A percentile compares a stretch with the other conserved stretches of the same genome.
These are phyloP conservation scores for Myrmophylax atrothorax DNA, from an alignment of 2,113 vertebrate species.

Conservation along the genomic window DNA sequence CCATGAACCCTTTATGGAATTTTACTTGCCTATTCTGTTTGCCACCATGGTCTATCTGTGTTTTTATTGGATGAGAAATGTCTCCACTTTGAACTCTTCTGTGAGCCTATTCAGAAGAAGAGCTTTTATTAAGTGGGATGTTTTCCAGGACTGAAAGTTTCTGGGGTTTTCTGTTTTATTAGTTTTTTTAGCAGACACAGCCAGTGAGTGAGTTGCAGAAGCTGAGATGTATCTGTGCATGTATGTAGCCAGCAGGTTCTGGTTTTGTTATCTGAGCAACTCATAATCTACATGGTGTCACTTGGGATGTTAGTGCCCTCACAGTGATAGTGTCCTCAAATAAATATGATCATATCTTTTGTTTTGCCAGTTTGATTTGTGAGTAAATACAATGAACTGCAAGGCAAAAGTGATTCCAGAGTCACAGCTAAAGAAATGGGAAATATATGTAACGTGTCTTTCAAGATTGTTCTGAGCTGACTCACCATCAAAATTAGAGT, in stretches of 20 bases:
- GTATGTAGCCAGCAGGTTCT: neutral
- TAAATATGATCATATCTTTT: neutral
- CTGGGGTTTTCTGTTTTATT: neutral
- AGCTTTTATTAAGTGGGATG: neutral
- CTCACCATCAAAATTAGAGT: neutral
- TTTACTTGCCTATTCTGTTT: neutral
- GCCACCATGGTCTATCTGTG: neutral
- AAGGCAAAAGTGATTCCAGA: neutral
- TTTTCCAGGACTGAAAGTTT: neutral
- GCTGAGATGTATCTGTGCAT: neutral
- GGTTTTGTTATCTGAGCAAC: neutral
- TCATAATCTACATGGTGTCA: neutral
- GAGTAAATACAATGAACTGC: neutral
- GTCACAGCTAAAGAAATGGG: neutral
- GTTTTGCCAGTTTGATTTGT: neutral
- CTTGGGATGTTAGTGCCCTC: neutral
- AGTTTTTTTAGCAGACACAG: neutral
- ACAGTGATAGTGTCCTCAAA: neutral
- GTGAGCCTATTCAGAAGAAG: neutral
- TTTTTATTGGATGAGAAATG: neutral
- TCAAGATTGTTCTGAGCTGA: neutral
- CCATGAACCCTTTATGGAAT: neutral
- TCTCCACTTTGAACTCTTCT: neutral
- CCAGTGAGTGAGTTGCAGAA: neutral
- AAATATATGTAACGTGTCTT: neutral